These are phyloP conservation scores for Melanotaenia pygmaea DNA, from an alignment of 2,797 vertebrate species.

Conservation along the genomic window DNA sequence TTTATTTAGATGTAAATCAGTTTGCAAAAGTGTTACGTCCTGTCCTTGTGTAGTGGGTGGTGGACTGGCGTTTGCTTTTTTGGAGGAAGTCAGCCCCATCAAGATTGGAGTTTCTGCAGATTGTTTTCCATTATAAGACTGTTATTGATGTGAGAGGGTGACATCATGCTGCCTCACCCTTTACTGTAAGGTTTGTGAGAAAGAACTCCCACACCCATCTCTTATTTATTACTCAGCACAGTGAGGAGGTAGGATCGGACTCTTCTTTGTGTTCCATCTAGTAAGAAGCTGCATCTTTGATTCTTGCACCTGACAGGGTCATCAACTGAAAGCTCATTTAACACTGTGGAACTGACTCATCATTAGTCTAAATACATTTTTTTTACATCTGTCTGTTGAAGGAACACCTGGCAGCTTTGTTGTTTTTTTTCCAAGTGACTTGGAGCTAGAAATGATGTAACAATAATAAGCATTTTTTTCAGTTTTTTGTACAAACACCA, in stretches of 20 bases:
- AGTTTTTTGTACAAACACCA: neutral
- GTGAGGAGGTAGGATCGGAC: conserved; percentile 27
- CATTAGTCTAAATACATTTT: neutral
- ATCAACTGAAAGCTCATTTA: neutral
- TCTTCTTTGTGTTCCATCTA: conserved; percentile 34
- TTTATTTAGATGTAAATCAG: conserved; percentile 97
- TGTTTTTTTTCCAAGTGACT: neutral
- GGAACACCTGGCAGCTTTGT: too few species aligned
- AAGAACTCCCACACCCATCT: conserved; percentile 60
- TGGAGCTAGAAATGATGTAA: neutral
- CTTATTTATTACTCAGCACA: conserved; percentile 68
- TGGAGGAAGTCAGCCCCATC: conserved; percentile 85
- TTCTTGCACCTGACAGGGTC: neutral
- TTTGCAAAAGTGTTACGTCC: conserved; percentile 92
- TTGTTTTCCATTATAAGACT: conserved; percentile 78
- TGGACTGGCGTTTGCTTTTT: conserved; percentile 64
- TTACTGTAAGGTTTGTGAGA: conserved; percentile 67
- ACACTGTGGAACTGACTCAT: neutral
- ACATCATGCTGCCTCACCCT: conserved; percentile 78
- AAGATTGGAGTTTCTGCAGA: conserved; percentile 85
- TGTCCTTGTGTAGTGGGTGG: conserved; percentile 87
- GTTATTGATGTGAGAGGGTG: conserved; percentile 71
- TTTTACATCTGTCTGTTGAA: neutral
- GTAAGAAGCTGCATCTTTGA: conserved; percentile 45
- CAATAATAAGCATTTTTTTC: neutral